Evolutionary conservation across 1,140 invertebrate species (phyloP).

Genomic region (Mizuhopecten yessoensis): DNA sequence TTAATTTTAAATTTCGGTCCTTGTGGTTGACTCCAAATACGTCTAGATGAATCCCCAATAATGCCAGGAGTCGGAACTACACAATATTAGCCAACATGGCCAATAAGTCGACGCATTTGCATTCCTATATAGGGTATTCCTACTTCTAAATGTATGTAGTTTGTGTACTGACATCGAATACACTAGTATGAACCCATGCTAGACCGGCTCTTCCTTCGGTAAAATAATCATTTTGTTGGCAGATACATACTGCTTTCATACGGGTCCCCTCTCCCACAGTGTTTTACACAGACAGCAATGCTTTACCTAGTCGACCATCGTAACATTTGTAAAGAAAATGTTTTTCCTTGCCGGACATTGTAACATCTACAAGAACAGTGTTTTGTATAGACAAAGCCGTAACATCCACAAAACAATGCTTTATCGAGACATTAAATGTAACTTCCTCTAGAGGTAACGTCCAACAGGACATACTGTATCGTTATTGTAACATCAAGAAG

Average conservation of each 20-base stretch:
- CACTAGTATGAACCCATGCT: neutral
- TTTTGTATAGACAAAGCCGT: neutral
- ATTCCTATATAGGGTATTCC: neutral
- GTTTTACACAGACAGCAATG: too few relatives aligned
- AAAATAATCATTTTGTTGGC: too few relatives aligned
- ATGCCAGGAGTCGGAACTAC: neutral
- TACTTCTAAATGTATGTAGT: neutral
- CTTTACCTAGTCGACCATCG: neutral
- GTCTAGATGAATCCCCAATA: neutral
- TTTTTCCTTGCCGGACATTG: neutral
- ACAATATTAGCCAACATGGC: neutral
- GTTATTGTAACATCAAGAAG: too few relatives aligned
- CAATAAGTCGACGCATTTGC: neutral
- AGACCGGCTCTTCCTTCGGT: neutral
- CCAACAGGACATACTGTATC: too few relatives aligned
- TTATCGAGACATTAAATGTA: neutral
- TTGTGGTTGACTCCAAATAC: neutral
- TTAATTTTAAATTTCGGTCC: neutral
- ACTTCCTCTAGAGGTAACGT: too few relatives aligned
- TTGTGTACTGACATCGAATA: neutral
- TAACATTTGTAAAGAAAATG: neutral
- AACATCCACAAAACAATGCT: neutral
- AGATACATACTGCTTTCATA: too few relatives aligned
- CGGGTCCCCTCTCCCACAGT: too few relatives aligned
- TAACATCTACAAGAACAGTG: neutral